These are phyloP conservation scores for Phrixothrix hirtus DNA, from an alignment of 2,888 invertebrate species.

Conservation along the genomic window DNA sequence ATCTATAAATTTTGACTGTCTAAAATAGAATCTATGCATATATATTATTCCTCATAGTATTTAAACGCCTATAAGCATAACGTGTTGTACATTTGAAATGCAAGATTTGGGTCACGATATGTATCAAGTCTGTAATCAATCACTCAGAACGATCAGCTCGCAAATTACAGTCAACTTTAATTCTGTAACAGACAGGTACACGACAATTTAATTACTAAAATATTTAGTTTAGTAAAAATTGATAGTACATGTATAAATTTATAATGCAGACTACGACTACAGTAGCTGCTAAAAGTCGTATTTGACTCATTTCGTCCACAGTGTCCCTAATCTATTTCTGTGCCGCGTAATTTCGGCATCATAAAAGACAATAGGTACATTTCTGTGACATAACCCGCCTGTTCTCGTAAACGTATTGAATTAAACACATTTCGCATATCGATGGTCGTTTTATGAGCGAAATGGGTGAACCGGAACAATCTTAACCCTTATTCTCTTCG, in stretches of 20 bases:
- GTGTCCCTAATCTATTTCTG: slow-evolving; percentile 28
- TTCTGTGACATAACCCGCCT: slow-evolving; percentile 36
- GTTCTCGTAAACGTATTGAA: slow-evolving; percentile 42
- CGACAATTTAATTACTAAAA: background rate
- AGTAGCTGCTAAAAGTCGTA: slow-evolving; percentile 4
- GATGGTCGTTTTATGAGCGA: slow-evolving; percentile 39
- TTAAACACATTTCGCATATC: slow-evolving; percentile 46
- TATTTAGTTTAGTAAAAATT: too few relatives aligned
- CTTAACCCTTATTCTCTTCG: slow-evolving; percentile 27
- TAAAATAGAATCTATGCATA: too few relatives aligned
- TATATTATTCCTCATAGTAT: too few relatives aligned
- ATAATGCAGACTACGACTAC: background rate
- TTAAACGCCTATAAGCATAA: too few relatives aligned
- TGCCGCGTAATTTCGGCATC: slow-evolving; percentile 30
- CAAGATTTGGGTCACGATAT: background rate
- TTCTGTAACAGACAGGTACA: background rate
- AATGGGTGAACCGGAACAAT: slow-evolving; percentile 29
- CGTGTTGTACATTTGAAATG: background rate
- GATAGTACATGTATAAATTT: background rate
- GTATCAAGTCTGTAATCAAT: background rate
- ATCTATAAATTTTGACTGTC: too few relatives aligned
- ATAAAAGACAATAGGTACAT: slow-evolving; percentile 41
- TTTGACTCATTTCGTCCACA: slow-evolving; percentile 35
- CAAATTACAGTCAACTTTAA: background rate
- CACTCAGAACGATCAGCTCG: background rate